Evolutionary conservation across 2,888 invertebrate genomes (phyloP).

Genomic region (Clostera curtula): DNA sequence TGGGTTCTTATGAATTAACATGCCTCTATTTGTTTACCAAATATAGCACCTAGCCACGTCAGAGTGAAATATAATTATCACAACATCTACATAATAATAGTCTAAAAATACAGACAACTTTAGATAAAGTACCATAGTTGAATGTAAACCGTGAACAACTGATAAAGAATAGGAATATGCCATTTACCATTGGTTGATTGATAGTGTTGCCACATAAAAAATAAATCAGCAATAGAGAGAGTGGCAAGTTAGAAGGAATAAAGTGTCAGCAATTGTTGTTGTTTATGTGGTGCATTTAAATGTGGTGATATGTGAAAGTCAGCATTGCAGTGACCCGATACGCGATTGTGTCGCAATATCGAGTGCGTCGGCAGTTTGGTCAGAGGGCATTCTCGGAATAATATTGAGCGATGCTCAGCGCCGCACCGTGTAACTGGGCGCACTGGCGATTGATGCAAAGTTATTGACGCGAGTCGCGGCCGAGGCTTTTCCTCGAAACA

Average conservation of each 20-base stretch:
- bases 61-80: constrained; percentile 5
- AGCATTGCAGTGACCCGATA: constrained; percentile 46
- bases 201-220: constrained; percentile 36
- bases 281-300: constrained; percentile 25
- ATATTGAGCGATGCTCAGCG: constrained; percentile 29
- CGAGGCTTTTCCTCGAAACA: constrained; percentile 64
- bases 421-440: constrained; percentile 31
- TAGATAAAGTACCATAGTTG: constrained; percentile 5
- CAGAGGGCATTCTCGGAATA: constrained; percentile 36
- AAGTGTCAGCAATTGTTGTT: constrained; percentile 21
- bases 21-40: too few relatives aligned
- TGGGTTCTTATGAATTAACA: too few relatives aligned
- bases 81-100: constrained; percentile 6
- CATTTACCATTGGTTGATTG: constrained; percentile 11
- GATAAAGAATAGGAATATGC: not conserved
- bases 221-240: constrained; percentile 7
- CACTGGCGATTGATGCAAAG: constrained; percentile 26
- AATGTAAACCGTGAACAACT: constrained; percentile 5
- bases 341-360: constrained; percentile 35
- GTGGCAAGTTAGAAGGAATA: constrained; percentile 39
- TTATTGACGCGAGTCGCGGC: constrained; percentile 45
- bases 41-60: too few relatives aligned
- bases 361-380: constrained; percentile 19
- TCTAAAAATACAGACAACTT: constrained; percentile 4
- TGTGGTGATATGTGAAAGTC: constrained; percentile 42